Base-by-base conservation (phyloP, 1,140 invertebrate species). In the Megathymus violae region DNA sequence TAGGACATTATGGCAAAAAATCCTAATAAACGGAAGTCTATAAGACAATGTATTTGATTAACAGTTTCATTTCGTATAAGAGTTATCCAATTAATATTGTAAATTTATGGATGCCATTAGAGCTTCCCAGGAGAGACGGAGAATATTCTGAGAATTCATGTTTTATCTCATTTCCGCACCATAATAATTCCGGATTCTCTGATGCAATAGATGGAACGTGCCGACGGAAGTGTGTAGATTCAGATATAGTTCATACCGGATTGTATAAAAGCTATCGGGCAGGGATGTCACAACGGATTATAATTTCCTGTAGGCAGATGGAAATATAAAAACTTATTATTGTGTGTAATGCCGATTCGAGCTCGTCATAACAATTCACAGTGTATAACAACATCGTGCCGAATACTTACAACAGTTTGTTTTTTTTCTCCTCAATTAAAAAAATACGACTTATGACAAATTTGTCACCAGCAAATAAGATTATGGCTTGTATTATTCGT, bases 141-240 rank as follows among this genome's bases (percentile, higher is more conserved):
- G 16, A 14, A 15, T 22, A 41, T 54, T 36, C 51, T 41, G 38
- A 16, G n/a, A 54, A 52, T 54, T 54, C 13, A 41, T 5, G 14
- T 13, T 52, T 40, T 52, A 40, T 16, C 17, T 40, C 50, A 40
- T 52, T 52, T 52, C 50, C 50, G 16, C 16, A 40, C 14, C 19
- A 52, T 52, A 38, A 40, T 52, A 14, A 52, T 52, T 52, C 50
- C 50, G 50, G 50, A 40, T 36, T 50, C 50, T 25, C 36, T 52
- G 15, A 40, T 16, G 50, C 50, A 52, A 52, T 52, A 10, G 31
- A 51, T 38, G 48, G 36, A 51, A 5, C 36, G 50, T 52, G 50
- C 50, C 50, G 38, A 36, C 50, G 50, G 50, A 52, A 40, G 50
- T 48, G 22, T 19, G 19, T 38, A 15, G 50, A 40, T 40, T 38